Conservation (phyloP, 2,888 invertebrate genomes). For the Mythimna loreyi region DNA sequence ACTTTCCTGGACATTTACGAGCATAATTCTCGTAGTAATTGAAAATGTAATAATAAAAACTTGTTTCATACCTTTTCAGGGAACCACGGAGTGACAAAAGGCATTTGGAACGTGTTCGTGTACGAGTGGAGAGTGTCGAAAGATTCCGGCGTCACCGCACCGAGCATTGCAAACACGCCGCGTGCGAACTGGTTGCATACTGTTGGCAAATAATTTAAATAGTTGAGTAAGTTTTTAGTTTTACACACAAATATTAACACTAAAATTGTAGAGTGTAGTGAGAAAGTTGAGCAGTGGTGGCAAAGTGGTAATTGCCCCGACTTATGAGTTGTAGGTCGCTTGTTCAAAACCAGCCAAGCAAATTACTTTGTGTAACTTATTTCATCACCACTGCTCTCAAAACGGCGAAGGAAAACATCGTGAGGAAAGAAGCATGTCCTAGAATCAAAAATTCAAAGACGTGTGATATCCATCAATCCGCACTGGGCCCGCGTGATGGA, state of each 20-base stretch:
- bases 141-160: constrained; percentile 97
- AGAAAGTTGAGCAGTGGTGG: too few species aligned
- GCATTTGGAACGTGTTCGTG: constrained; percentile 98
- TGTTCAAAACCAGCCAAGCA: too few species aligned
- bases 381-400: too few species aligned
- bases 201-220: constrained; percentile 80
- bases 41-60: not conserved
- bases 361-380: too few species aligned
- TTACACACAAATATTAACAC: not conserved
- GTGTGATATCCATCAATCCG: too few species aligned
- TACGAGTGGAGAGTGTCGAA: constrained; percentile 98
- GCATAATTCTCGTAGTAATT: not conserved
- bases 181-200: constrained; percentile 97
- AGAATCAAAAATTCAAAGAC: too few species aligned
- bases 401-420: too few species aligned
- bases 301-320: too few species aligned
- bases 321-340: too few species aligned
- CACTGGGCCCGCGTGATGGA: too few species aligned
- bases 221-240: constrained; percentile 8
- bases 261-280: too few species aligned
- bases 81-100: constrained; percentile 98
- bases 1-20: not conserved
- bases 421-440: too few species aligned
- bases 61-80: constrained; percentile 94
- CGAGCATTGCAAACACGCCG: constrained; percentile 97